phyloP scores from a whole-genome alignment of 2,113 vertebrate species.

The Chlorodrepanis virens region DNA sequence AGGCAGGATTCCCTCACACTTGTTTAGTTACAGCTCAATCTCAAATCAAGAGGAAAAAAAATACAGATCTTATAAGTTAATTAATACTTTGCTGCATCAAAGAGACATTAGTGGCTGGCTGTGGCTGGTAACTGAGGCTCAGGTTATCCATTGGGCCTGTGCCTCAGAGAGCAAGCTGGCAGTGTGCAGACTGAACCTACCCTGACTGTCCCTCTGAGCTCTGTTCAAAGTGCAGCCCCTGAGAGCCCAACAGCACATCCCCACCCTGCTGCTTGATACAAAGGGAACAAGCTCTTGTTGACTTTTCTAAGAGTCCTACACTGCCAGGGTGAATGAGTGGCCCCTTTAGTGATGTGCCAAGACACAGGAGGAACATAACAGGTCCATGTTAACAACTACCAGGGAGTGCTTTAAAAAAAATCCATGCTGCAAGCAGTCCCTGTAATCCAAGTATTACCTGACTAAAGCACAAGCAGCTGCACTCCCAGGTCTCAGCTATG shows the following conservation, averaged over 20 bases:
- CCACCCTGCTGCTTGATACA: not conserved
- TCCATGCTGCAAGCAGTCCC: not conserved
- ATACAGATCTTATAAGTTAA: not conserved
- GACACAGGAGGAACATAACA: not conserved
- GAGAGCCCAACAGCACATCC: not conserved
- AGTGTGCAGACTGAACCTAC: not conserved
- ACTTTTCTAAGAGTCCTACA: not conserved
- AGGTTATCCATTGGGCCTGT: not conserved
- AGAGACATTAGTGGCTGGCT: not conserved
- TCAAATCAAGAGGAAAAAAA: not conserved
- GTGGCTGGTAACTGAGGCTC: not conserved
- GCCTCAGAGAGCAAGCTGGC: not conserved
- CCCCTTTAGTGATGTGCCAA: not conserved
- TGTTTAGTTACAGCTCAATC: not conserved
- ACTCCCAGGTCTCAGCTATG: not conserved
- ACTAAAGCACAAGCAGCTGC: not conserved
- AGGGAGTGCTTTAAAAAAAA: not conserved
- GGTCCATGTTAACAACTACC: not conserved
- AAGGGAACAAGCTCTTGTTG: not conserved
- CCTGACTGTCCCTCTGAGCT: not conserved
- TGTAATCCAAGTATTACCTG: not conserved
- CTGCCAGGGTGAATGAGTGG: not conserved
- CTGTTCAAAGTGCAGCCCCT: not conserved
- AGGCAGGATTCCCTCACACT: not conserved
- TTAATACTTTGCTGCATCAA: not conserved